Conservation (phyloP, 2,888 invertebrate species). For the Agrotis ipsilon region DNA sequence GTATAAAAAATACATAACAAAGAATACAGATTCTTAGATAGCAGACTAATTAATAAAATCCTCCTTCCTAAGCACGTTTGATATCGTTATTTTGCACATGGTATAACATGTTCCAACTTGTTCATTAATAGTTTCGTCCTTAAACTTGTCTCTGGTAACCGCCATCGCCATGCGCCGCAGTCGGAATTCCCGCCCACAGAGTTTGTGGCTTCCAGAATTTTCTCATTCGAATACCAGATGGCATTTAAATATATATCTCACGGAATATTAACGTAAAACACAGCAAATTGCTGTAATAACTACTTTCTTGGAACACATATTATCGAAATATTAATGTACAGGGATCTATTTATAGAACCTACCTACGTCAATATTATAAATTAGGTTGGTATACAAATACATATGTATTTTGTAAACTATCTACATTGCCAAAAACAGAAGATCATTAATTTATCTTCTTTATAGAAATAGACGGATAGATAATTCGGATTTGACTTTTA, state of each 20-base stretch:
- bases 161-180: slow-evolving; percentile 31
- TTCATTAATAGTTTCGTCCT: slow-evolving; percentile 53
- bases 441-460: slow-evolving; percentile 8
- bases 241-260: slow-evolving; percentile 70
- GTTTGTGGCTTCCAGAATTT: slow-evolving; percentile 77
- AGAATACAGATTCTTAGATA: too few relatives aligned
- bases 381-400: too few relatives aligned
- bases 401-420: neutral
- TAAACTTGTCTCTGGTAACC: slow-evolving; percentile 61
- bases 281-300: slow-evolving; percentile 81
- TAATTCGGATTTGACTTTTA: slow-evolving; percentile 33
- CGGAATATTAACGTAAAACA: slow-evolving; percentile 71
- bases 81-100: neutral
- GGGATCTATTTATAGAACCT: slow-evolving; percentile 1
- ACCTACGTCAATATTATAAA: neutral
- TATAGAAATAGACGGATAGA: slow-evolving; percentile 22
- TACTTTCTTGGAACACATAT: slow-evolving; percentile 47
- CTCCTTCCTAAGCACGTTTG: neutral
- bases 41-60: neutral
- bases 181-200: slow-evolving; percentile 69
- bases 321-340: slow-evolving; percentile 46
- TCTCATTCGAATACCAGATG: slow-evolving; percentile 83
- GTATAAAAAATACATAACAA: too few relatives aligned
- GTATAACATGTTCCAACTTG: slow-evolving; percentile 24
- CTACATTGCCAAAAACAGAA: slow-evolving; percentile 22